Evolutionary conservation across 2,113 vertebrate genomes (phyloP), one percentile per base, ranked within the genome.

Genomic region (Mohoua ochrocephala): DNA sequence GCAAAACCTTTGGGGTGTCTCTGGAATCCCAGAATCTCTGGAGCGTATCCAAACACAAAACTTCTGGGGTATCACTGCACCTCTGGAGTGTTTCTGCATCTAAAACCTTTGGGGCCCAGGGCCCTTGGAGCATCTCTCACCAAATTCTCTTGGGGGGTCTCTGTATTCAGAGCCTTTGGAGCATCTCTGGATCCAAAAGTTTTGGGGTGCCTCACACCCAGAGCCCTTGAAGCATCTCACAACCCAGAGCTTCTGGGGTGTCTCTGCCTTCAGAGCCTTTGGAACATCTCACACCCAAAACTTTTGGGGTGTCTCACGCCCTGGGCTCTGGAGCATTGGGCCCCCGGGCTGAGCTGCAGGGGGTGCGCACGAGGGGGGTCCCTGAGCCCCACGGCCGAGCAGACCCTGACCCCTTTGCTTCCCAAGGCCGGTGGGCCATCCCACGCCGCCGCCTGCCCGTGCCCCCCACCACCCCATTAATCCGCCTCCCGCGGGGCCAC

Each of bases 361-460:
- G 4, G 1, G 0, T 11, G 33, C 9, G 0, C 19, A 1, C 2
- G 0, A 5, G 33, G 33, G 22, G 45, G 39, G 10, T 37, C 61
- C 64, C 79, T 1, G 4, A 75, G 56, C 61, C 71, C 73, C 59
- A 23, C 31, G 15, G 1, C 61, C 26, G 1, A 21, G 49, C 10
- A 65, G 50, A 53, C 69, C 88, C 47, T 5, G 0, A 64, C 27
- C 65, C 91, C 15, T 71, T 22, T 11, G 2, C 70, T 70, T 42
- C 82, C 78, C 49, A 5, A 22, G 23, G 28, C 68, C 37, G 44
- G 3, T 0, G 4, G 44, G 31, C 45, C 74, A 10, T 50, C 69
- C 52, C 49, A 2, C 50, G 0, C 20, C 6, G 11, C 52, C 76
- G 10, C 27, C 56, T 45, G 73, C 67, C 33, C 0, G 2, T 28